phyloP scores from a whole-genome alignment of 2,113 vertebrate genomes.

The Scomber japonicus region DNA sequence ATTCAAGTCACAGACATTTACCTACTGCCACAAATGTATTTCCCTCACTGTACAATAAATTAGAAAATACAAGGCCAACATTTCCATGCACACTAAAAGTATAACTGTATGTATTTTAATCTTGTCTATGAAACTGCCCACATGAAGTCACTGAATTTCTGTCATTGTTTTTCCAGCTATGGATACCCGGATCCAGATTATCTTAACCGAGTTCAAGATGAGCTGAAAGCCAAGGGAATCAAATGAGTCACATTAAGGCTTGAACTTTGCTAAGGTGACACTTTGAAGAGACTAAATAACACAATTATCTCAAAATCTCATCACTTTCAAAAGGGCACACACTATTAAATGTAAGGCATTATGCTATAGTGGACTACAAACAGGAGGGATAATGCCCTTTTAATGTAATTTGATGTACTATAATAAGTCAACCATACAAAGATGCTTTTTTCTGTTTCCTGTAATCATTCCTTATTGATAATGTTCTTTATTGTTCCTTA shows the following conservation, averaged over 20 bases:
- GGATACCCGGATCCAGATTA: slow-evolving; percentile 86
- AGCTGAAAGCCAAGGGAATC: slow-evolving; percentile 84
- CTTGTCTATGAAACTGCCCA: background rate
- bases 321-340: too few species aligned
- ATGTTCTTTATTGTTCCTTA: too few species aligned
- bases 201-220: slow-evolving; percentile 80
- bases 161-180: slow-evolving; percentile 73
- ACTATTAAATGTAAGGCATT: too few species aligned
- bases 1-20: too few species aligned
- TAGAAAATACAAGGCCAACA: background rate
- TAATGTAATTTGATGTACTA: too few species aligned
- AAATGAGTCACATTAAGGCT: slow-evolving; percentile 39
- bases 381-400: too few species aligned
- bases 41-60: too few species aligned
- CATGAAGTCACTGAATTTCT: background rate
- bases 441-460: background rate
- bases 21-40: too few species aligned
- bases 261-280: background rate
- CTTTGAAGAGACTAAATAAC: background rate
- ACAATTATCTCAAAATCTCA: background rate
- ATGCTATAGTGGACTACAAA: too few species aligned
- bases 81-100: background rate
- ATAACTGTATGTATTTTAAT: background rate
- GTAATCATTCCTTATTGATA: background rate
- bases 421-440: too few species aligned